Base-by-base conservation (phyloP, 2,888 invertebrate species). In the Kuschelorhynchus macadamiae region DNA sequence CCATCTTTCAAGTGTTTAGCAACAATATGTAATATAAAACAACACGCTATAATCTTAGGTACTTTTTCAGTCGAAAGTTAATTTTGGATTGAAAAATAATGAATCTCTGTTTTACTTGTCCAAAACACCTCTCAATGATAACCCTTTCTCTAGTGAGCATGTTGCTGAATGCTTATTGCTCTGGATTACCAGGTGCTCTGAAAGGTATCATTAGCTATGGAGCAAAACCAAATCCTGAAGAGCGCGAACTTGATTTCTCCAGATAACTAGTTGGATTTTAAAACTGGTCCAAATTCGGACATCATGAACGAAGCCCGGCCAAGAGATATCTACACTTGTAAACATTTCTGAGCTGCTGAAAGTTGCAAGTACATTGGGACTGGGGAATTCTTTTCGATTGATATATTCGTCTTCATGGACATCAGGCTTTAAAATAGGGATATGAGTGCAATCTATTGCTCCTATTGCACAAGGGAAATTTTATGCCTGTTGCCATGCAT, bases 281-380 rank as follows among this genome's bases (percentile, higher is more conserved):
- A 61, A 65, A 44, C 72, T 70, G 39, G 46, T 36, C 71, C 61
- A 71, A 33, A 72, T 72, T 9, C 65, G 25, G 32, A 42, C 60
- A 33, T 71, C 67, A 25, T 70, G 63, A 1, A 70, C 67, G 0
- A 67, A 71, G 12, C 70, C 70, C 12, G 64, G 71, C 71, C 71
- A 73, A 12, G 57, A 52, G 11, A 42, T 55, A 71, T 71, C 67
- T n/a, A 69, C 64, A 67, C 67, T 71, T 46, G 67, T 69, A 57
- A 71, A 70, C 12, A 64, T 18, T 60, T 70, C 63, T 47, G 36
- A 41, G 21, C 25, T 46, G 33, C 71, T 66, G 56, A 66, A 71
- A 21, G 72, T 72, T 30, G 63, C 69, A 47, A 71, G 70, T 2
- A 66, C 44, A 18, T 44, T 44, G 16, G 16, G 11, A 7, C 11